Percentiles rank a stretch among this genome's conserved stretches.
phyloP scores from a whole-genome alignment of 2,888 invertebrate genomes.

The Drosophila diplacantha region DNA sequence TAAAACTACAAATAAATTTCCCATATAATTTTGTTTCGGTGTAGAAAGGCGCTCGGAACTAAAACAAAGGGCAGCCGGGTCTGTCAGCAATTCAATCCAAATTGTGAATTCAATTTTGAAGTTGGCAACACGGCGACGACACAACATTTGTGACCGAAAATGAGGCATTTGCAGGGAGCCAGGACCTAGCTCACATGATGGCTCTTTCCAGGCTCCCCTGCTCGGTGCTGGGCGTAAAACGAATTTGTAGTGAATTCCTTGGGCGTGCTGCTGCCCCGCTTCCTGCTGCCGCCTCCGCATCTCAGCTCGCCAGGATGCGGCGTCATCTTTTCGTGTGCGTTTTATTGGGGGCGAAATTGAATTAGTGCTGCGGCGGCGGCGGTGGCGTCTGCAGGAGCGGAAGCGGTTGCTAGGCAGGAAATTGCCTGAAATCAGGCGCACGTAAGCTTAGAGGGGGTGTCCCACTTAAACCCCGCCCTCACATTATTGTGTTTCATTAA shows the following conservation, averaged over 20 bases:
- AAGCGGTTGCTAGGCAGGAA: slow-evolving; percentile 75
- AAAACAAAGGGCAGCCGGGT: slow-evolving; percentile 55
- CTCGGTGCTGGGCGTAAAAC: slow-evolving; percentile 57
- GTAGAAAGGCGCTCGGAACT: slow-evolving; percentile 10
- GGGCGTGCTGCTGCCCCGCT: slow-evolving; percentile 31
- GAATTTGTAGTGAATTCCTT: slow-evolving; percentile 68
- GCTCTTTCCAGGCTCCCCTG: slow-evolving; percentile 16
- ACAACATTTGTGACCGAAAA: slow-evolving; percentile 56
- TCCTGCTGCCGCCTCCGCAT: slow-evolving; percentile 13
- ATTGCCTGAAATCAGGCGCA: slow-evolving; percentile 75
- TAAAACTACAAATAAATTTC: too few relatives aligned
- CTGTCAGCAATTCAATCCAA: slow-evolving; percentile 63
- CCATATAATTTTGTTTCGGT: not conserved
- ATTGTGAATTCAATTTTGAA: slow-evolving; percentile 70
- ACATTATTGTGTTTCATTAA: slow-evolving; percentile 35
- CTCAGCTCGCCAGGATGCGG: slow-evolving; percentile 41
- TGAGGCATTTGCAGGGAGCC: slow-evolving; percentile 47
- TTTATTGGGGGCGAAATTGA: slow-evolving; percentile 71
- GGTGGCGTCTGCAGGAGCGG: slow-evolving; percentile 59
- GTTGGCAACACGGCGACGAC: slow-evolving; percentile 57
- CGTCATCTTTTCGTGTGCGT: slow-evolving; percentile 60
- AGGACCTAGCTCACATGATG: slow-evolving; percentile 29
- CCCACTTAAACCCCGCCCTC: slow-evolving; percentile 25
- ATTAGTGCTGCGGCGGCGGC: slow-evolving; percentile 59
- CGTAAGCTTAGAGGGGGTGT: slow-evolving; percentile 44